These are phyloP conservation scores for Drosophila kikkawai DNA, from an alignment of 1,140 invertebrate species.

Conservation along the genomic window DNA sequence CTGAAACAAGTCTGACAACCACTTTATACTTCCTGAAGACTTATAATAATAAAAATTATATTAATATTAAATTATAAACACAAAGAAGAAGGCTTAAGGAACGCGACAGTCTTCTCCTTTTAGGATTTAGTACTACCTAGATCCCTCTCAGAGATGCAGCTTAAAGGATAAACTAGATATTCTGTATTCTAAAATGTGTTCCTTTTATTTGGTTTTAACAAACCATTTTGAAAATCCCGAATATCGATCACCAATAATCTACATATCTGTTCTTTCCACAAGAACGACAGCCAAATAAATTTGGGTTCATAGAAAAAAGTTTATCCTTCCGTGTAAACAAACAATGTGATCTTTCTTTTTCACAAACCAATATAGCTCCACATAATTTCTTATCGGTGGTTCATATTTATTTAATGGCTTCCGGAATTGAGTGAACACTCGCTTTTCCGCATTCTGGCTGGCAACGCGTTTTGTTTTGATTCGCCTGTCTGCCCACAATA, in stretches of 20 bases:
- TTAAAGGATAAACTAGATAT: not conserved
- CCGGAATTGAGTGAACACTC: slow-evolving; percentile 17
- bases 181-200: not conserved
- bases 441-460: slow-evolving; percentile 7
- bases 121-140: not conserved
- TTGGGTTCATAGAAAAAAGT: not conserved
- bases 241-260: not conserved
- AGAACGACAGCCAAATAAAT: not conserved
- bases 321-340: not conserved
- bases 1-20: not conserved
- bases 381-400: slow-evolving; percentile 2
- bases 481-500: slow-evolving; percentile 8
- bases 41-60: not conserved
- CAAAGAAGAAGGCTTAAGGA: too few relatives aligned
- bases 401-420: slow-evolving; percentile 21
- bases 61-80: too few relatives aligned
- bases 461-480: slow-evolving; percentile 29
- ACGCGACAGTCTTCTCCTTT: too few relatives aligned
- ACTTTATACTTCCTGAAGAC: too few relatives aligned
- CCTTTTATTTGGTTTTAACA: not conserved
- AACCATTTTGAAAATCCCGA: not conserved
- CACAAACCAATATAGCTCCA: slow-evolving; percentile 7
- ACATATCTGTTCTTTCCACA: not conserved
- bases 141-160: not conserved
- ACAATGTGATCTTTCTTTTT: slow-evolving; percentile 13